These are phyloP conservation scores for Gila robusta DNA, from an alignment of 2,797 vertebrate genomes.

Conservation along the genomic window DNA sequence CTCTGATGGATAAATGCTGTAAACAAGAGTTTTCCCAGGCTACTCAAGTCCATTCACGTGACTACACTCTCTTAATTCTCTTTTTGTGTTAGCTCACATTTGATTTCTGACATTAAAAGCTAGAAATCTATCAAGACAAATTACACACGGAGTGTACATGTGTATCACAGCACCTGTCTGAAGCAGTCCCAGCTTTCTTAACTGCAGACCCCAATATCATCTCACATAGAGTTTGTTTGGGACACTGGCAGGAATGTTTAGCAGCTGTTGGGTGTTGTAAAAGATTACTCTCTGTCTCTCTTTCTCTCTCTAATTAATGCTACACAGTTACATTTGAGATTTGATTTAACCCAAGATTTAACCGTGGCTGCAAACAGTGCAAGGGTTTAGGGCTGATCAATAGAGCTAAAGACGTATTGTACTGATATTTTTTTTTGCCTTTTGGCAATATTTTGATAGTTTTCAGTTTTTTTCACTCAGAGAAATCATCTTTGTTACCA, in stretches of 20 bases:
- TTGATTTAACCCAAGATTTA: neutral
- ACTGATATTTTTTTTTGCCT: neutral
- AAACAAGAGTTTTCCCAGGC: conserved; percentile 52
- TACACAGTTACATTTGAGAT: neutral
- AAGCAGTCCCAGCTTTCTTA: neutral
- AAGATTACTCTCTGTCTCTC: conserved; percentile 27
- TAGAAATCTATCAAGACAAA: neutral
- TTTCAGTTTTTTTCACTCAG: neutral
- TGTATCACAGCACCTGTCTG: conserved; percentile 35
- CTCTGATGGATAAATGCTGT: conserved; percentile 40
- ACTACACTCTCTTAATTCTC: neutral
- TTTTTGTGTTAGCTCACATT: conserved; percentile 11
- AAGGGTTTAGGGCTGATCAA: neutral
- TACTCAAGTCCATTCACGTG: conserved; percentile 22
- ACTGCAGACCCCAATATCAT: conserved; percentile 28
- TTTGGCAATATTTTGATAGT: neutral
- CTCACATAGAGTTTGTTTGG: conserved; percentile 29
- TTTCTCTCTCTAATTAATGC: neutral
- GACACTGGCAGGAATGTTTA: conserved; percentile 26
- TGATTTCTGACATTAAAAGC: conserved; percentile 24
- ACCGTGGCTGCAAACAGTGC: neutral
- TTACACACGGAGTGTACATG: neutral
- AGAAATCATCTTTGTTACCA: neutral
- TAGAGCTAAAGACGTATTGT: neutral
- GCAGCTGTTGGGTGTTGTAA: conserved; percentile 40